Percentiles rank a stretch among this genome's conserved stretches.
phyloP scores from a whole-genome alignment of 1,140 invertebrate genomes.

The Meloidogyne floridensis region DNA sequence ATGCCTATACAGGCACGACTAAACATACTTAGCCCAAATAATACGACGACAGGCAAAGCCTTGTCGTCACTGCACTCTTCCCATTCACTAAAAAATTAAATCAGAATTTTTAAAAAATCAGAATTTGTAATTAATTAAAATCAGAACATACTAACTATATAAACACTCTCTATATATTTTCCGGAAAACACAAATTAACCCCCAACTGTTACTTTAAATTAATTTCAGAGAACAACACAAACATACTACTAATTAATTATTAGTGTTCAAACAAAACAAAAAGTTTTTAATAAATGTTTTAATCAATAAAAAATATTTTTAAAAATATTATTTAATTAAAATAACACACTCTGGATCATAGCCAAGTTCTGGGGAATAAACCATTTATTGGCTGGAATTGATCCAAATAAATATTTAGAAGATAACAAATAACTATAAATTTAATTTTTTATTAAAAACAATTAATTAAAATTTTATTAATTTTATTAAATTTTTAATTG shows the following conservation, averaged over 20 bases:
- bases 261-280: too few relatives aligned
- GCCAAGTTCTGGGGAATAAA: constrained; percentile 56
- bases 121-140: background rate
- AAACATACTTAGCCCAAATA: constrained; percentile 24
- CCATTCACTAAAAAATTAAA: constrained; percentile 37
- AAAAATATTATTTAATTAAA: background rate
- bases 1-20: constrained; percentile 35
- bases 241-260: too few relatives aligned
- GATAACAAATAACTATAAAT: too few relatives aligned
- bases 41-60: constrained; percentile 49
- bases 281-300: background rate
- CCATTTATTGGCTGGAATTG: constrained; percentile 43
- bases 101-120: background rate
- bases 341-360: constrained; percentile 56
- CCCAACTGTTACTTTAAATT: too few relatives aligned
- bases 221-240: too few relatives aligned
- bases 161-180: too few relatives aligned
- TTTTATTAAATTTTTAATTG: too few relatives aligned
- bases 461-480: too few relatives aligned
- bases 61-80: constrained; percentile 55
- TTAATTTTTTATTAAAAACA: too few relatives aligned
- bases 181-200: too few relatives aligned
- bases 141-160: background rate
- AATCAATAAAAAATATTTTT: background rate
- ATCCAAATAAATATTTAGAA: background rate